Evolutionary conservation across 2,113 vertebrate species (phyloP).

Genomic region (Bombycilla garrulus): DNA sequence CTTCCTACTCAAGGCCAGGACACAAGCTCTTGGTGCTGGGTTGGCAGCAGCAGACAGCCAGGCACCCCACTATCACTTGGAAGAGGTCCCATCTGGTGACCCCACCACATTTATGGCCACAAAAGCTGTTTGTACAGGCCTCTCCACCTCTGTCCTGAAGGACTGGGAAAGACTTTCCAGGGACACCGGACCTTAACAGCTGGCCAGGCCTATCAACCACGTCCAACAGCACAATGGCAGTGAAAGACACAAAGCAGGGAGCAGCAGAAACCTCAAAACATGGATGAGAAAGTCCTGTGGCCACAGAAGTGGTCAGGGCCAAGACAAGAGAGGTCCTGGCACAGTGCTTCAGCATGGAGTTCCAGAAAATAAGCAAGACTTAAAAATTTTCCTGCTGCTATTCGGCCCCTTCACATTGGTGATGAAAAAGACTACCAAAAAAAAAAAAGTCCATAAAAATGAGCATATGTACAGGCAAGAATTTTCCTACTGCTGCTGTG

Average conservation of each 20-base stretch:
- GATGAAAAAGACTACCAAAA: neutral
- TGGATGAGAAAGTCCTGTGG: neutral
- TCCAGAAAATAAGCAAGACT: neutral
- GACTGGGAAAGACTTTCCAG: neutral
- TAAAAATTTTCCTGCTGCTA: neutral
- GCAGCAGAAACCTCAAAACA: neutral
- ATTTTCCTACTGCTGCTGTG: neutral
- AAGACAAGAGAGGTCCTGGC: neutral
- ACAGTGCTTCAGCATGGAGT: neutral
- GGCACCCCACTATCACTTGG: neutral
- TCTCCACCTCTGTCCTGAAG: neutral
- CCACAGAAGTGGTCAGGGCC: neutral
- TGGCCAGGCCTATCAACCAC: accelerated
- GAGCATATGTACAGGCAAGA: accelerated
- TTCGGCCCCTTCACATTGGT: neutral
- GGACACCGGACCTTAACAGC: neutral
- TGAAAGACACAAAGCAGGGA: neutral
- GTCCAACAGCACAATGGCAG: neutral
- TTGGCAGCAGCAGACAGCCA: neutral
- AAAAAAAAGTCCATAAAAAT: neutral
- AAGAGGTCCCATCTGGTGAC: neutral
- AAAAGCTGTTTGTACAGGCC: neutral
- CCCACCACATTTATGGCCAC: neutral
- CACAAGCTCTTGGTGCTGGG: accelerated
- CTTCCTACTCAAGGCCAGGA: neutral